Evolutionary conservation across 2,113 vertebrate species (phyloP).

Genomic region (Callionymus lyra): DNA sequence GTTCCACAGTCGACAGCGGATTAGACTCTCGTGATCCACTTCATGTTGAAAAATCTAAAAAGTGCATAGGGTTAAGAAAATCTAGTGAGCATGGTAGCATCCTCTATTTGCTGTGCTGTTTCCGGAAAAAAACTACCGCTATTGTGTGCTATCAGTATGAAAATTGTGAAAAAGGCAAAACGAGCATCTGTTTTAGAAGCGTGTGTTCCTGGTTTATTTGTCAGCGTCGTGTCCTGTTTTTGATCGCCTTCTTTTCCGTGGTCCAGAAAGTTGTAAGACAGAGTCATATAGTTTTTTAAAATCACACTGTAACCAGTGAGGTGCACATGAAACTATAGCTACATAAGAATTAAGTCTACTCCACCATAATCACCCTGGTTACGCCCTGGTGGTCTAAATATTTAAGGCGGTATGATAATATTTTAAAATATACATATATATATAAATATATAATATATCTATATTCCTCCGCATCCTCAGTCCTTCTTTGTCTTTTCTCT

Average conservation of each 20-base stretch:
- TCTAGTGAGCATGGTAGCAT: slow-evolving; percentile 45
- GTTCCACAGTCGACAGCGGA: slow-evolving; percentile 9
- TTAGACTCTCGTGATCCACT: slow-evolving; percentile 18
- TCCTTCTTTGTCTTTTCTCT: slow-evolving; percentile 24
- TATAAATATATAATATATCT: slow-evolving; percentile 15
- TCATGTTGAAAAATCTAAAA: slow-evolving; percentile 32
- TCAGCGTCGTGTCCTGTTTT: slow-evolving; percentile 34
- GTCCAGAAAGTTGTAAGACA: slow-evolving; percentile 50
- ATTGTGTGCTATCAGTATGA: slow-evolving; percentile 35
- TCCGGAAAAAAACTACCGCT: slow-evolving; percentile 23
- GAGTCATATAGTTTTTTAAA: slow-evolving; percentile 54
- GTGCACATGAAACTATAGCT: slow-evolving; percentile 12
- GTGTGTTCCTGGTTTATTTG: slow-evolving; percentile 41
- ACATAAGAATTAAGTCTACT: slow-evolving; percentile 23
- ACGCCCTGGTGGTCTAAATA: slow-evolving; percentile 19
- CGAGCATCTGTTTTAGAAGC: slow-evolving; percentile 36
- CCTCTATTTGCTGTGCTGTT: slow-evolving; percentile 40
- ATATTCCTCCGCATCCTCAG: slow-evolving; percentile 36
- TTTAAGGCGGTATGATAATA: slow-evolving; percentile 20
- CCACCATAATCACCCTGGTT: slow-evolving; percentile 17
- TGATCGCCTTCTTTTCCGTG: slow-evolving; percentile 42
- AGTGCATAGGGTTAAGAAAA: slow-evolving; percentile 24
- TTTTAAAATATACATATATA: neutral
- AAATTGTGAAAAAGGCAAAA: slow-evolving; percentile 30
- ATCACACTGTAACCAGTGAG: slow-evolving; percentile 32